phyloP scores from a whole-genome alignment of 2,888 invertebrate species.

The Hirtodrosophila histrioides region DNA sequence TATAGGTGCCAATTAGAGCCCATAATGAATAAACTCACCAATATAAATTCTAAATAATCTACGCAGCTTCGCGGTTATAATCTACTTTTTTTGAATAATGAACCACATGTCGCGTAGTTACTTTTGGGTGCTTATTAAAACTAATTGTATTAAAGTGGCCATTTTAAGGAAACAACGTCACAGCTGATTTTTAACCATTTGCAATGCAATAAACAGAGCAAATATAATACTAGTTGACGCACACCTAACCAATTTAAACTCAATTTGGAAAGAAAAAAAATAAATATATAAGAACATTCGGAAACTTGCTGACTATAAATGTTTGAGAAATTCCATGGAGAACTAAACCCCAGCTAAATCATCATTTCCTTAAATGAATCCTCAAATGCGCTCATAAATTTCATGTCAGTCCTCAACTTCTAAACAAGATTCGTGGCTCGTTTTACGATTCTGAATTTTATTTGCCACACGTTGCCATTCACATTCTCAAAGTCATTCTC shows the following conservation, averaged over 20 bases:
- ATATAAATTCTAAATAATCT: too few species aligned
- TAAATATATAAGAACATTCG: conserved; percentile 16
- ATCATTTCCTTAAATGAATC: conserved; percentile 49
- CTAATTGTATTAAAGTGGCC: too few species aligned
- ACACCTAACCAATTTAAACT: conserved; percentile 30
- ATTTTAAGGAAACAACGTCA: too few species aligned
- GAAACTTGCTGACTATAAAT: conserved; percentile 35
- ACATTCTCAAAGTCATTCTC: conserved; percentile 11
- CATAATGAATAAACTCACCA: too few species aligned
- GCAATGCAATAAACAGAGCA: conserved; percentile 10
- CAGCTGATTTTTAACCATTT: neutral
- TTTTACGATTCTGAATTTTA: conserved; percentile 64
- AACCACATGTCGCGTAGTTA: too few species aligned
- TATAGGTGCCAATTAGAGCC: too few species aligned
- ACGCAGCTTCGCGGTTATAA: too few species aligned
- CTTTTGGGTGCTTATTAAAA: too few species aligned
- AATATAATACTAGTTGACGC: conserved; percentile 9
- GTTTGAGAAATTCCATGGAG: conserved; percentile 6
- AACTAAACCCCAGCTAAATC: conserved; percentile 34
- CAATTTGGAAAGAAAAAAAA: conserved; percentile 13
- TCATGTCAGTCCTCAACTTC: conserved; percentile 46
- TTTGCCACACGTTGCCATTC: conserved; percentile 60
- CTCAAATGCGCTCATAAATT: conserved; percentile 56
- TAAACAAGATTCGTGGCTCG: conserved; percentile 48
- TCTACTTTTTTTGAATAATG: too few species aligned